These are phyloP conservation scores for Hirtodrosophila histrioides DNA, from an alignment of 2,888 invertebrate species.

Conservation along the genomic window DNA sequence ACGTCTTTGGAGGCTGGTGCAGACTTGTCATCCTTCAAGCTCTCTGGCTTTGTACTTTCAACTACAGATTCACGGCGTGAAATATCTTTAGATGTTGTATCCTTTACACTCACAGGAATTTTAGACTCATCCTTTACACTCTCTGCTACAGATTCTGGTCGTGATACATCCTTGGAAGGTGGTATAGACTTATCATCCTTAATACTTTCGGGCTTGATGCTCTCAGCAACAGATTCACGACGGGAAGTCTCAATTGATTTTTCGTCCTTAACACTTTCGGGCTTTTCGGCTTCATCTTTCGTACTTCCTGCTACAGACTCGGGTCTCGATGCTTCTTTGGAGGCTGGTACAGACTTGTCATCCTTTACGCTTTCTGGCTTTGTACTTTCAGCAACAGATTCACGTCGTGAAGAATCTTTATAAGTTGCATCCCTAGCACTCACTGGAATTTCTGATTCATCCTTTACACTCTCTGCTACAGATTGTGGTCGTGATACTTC, in stretches of 20 bases:
- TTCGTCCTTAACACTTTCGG: neutral
- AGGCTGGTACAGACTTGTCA: conserved; percentile 17
- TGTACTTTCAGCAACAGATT: conserved; percentile 3
- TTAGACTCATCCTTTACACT: conserved; percentile 35
- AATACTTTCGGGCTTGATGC: neutral
- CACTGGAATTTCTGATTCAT: too few relatives aligned
- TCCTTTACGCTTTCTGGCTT: conserved; percentile 3
- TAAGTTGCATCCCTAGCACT: conserved; percentile 15
- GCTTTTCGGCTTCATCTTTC: too few relatives aligned
- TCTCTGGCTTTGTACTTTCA: conserved; percentile 12
- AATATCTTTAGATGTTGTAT: conserved; percentile 5
- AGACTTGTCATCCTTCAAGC: conserved; percentile 17
- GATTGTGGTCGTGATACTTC: too few relatives aligned
- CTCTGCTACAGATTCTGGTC: conserved; percentile 26
- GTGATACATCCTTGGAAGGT: conserved; percentile 15
- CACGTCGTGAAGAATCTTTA: neutral
- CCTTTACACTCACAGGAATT: conserved; percentile 13
- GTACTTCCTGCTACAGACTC: conserved; percentile 3
- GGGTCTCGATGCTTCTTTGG: conserved; percentile 6
- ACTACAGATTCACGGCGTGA: conserved; percentile 10
- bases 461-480: too few relatives aligned
- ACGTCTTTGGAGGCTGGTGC: conserved; percentile 3
- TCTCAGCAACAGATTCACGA: neutral
- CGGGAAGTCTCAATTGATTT: neutral
- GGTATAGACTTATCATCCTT: neutral